Conservation (phyloP, 2,797 vertebrate species). For the Hafferia zeledoni region DNA sequence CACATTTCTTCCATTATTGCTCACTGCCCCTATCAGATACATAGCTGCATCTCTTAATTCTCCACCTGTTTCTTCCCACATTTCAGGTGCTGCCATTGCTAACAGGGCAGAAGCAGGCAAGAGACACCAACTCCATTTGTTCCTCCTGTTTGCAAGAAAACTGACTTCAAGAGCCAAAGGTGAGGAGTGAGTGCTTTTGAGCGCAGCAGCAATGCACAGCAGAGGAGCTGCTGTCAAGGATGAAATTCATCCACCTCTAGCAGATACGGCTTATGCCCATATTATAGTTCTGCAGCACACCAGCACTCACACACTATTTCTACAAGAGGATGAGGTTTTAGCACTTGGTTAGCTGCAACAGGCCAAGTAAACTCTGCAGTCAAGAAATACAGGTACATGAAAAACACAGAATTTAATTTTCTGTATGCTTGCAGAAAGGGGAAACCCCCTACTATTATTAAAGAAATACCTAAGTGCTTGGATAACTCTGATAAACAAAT, state of each 20-base stretch:
- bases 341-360: background rate
- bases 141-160: background rate
- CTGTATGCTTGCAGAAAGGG: background rate
- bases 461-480: background rate
- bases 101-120: background rate
- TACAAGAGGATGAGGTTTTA: background rate
- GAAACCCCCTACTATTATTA: background rate
- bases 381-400: background rate
- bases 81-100: background rate
- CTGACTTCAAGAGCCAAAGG: background rate
- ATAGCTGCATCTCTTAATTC: background rate
- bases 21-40: background rate
- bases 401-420: background rate
- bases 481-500: background rate
- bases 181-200: fast-evolving
- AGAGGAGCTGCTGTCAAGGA: background rate
- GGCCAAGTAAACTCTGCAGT: background rate
- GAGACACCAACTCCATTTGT: background rate
- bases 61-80: background rate
- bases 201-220: background rate
- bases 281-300: background rate
- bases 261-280: background rate
- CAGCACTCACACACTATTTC: background rate
- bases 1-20: background rate
- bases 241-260: background rate